Base-by-base conservation (phyloP, 2,113 vertebrate genomes). In the Pavo muticus region DNA sequence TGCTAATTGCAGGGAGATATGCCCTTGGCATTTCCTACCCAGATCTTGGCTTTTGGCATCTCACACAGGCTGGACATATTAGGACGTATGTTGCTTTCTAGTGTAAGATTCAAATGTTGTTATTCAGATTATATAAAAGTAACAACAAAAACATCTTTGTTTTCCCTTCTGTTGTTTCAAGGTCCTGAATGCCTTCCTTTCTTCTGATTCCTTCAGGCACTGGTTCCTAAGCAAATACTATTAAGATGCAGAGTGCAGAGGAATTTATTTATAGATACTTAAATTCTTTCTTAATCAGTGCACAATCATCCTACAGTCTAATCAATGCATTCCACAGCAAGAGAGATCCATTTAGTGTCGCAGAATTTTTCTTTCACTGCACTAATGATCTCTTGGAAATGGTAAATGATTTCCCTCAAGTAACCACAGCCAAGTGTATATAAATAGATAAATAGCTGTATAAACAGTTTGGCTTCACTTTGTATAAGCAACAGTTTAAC, bases 201-300 rank as follows among this genome's bases (percentile, higher is more conserved):
- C 78, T 87, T 69, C 48, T 59, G 87, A 0, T 85, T 93, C 54
- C 70, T 42, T 91, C 74, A 40, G 65, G 54, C 59, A 78, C 24
- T 69, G 61, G 17, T 87, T 93, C 42, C 75, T 91, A 91, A 94
- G 17, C 9, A 88, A 72, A 88, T 39, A 57, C 39, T 72, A 25
- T 63, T 92, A 73, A 60, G 39, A 88, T 74, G 56, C 85, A 90
- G 56, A 88, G 39, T 52, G 16, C 24, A 42, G 45, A 78, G 23
- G 20, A 85, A 72, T 87, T 89, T 94, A 95, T 87, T 96, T 94
- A 91, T 91, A 92, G 89, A 23, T 59, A 73, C 40, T 84, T 84
- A 40, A 93, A 82, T 69, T 87, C 29, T 64, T 84, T 65, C 87
- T 79, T 79, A 84, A 93, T 91, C 77, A 92, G 81, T 25, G 40